phyloP scores from a whole-genome alignment of 1,140 invertebrate genomes.

The Cheumatopsyche charites region DNA sequence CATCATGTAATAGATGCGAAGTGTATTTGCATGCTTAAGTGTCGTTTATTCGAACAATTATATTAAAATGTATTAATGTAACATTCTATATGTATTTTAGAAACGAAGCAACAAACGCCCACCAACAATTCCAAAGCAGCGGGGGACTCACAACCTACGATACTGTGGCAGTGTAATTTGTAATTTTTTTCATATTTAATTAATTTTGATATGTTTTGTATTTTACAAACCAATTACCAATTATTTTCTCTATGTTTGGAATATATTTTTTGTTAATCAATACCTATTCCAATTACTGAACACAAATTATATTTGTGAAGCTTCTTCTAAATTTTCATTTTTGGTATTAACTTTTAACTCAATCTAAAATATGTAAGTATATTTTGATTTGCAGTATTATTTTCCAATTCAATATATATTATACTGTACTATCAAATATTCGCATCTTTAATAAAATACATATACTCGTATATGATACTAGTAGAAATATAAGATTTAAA shows the following conservation, averaged over 20 bases:
- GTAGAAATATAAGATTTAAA: constrained; percentile 28
- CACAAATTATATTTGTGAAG: neutral
- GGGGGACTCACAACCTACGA: constrained; percentile 94
- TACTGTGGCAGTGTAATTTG: constrained; percentile 96
- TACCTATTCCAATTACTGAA: constrained; percentile 10
- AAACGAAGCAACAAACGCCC: constrained; percentile 84
- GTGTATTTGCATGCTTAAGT: neutral
- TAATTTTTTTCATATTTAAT: constrained; percentile 58
- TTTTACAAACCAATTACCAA: neutral
- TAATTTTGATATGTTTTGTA: neutral
- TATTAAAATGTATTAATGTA: constrained; percentile 4
- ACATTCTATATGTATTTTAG: constrained; percentile 65
- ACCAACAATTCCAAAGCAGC: constrained; percentile 71
- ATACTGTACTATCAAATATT: constrained; percentile 30
- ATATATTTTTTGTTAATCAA: neutral
- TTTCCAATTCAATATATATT: neutral
- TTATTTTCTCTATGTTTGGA: neutral
- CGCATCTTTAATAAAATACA: constrained; percentile 13
- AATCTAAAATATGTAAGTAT: no score
- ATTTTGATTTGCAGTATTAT: constrained; percentile 20
- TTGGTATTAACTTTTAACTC: no score
- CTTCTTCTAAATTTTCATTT: neutral
- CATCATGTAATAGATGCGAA: no score
- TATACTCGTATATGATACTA: constrained; percentile 7
- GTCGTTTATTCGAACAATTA: neutral